phyloP scores from a whole-genome alignment of 2,113 vertebrate species.

The Larimichthys crocea region DNA sequence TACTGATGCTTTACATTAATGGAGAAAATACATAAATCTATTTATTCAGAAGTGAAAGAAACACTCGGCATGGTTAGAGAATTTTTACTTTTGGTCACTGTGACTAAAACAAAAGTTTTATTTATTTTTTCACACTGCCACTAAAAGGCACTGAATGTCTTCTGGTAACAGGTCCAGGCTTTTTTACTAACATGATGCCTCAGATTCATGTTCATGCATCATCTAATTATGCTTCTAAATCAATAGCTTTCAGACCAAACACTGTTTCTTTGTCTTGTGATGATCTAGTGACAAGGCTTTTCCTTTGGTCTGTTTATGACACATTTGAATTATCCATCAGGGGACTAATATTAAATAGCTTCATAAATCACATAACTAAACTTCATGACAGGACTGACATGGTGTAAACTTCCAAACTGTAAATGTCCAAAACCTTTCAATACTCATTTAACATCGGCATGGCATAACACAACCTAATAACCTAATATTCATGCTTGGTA shows the following conservation, averaged over 20 bases:
- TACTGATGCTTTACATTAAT: background rate
- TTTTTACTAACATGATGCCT: background rate
- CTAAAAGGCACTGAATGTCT: background rate
- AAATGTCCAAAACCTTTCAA: background rate
- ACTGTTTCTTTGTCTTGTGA: background rate
- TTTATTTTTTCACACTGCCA: background rate
- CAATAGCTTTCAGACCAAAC: background rate
- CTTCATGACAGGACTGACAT: background rate
- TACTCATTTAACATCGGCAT: no score
- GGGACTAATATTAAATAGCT: background rate
- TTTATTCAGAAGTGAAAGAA: background rate
- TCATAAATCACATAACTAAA: background rate
- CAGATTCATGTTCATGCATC: constrained; percentile 23
- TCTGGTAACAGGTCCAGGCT: background rate
- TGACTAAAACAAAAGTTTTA: background rate
- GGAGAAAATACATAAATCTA: background rate
- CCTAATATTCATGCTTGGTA: no score
- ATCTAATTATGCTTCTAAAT: constrained; percentile 10
- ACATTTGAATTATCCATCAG: background rate
- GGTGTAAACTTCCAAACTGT: background rate
- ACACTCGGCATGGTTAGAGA: background rate
- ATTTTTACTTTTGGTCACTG: background rate
- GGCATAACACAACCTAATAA: background rate
- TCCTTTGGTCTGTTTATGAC: background rate
- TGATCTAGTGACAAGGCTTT: background rate